phyloP scores from a whole-genome alignment of 1,140 invertebrate genomes.

The Papilio xuthus region DNA sequence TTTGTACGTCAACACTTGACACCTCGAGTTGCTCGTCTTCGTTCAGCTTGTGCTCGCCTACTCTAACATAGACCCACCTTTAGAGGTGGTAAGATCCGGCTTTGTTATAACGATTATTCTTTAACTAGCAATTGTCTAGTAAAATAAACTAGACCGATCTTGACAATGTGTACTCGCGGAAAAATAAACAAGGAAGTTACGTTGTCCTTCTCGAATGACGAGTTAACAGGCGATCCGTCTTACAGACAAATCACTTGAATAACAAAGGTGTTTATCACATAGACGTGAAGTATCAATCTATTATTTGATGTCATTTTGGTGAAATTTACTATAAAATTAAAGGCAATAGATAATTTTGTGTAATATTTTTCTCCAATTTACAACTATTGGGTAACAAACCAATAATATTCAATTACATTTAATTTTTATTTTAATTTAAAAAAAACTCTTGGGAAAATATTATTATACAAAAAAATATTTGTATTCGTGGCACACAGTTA shows the following conservation, averaged over 20 bases:
- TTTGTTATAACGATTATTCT: neutral
- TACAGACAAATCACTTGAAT: neutral
- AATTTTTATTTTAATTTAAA: neutral
- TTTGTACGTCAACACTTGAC: too few species aligned
- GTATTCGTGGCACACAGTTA: neutral
- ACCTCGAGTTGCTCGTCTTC: too few species aligned
- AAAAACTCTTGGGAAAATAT: neutral
- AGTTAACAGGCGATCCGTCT: constrained; percentile 1
- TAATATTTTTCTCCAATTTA: too few species aligned
- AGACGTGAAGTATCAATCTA: neutral
- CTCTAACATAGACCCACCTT: too few species aligned
- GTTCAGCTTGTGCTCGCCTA: too few species aligned
- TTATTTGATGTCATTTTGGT: too few species aligned
- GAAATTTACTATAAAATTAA: too few species aligned
- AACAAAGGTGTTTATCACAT: neutral
- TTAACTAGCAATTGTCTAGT: neutral
- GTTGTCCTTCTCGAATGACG: neutral
- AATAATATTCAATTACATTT: too few species aligned
- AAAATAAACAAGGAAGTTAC: neutral
- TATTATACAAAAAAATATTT: neutral
- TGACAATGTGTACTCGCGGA: neutral
- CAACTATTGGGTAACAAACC: too few species aligned
- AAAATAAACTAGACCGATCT: neutral
- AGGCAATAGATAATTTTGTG: too few species aligned
- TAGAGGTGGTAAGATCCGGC: neutral